Base-by-base conservation (phyloP, 2,113 vertebrate species). In the Cynocephalus volans region DNA sequence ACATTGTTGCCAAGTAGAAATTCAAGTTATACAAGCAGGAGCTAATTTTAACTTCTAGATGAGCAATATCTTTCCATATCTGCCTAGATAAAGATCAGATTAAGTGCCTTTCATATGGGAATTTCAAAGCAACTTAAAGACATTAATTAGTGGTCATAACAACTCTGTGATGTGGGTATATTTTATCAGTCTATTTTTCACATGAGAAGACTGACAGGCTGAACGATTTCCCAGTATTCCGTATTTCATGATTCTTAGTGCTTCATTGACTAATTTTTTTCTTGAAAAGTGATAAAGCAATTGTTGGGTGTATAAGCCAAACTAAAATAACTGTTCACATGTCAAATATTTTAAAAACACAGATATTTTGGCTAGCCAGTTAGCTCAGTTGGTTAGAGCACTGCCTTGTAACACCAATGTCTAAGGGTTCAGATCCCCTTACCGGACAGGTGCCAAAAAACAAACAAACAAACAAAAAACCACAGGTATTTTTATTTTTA, bases 41-140 rank as follows among this genome's bases (percentile, higher is more conserved):
- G 67, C 26, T 69, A 77, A 67, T 76, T 86, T 92, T 54, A 82
- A 48, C 79, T 96, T 88, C 41, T 89, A 65, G 11, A 41, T 79
- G 60, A 94, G 50, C 58, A 41, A 5, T 83, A 19, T 88, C 76
- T 84, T 95, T 52, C 56, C 86, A 48, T 28, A 10, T 23, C 85
- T 50, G 24, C 23, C 33, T 48, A 88, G 94, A 76, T 95, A 89
- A 80, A 91, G 48, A 93, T 87, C 60, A 94, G 54, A 79, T 90
- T 93, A 94, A 48, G 12, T 69, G 10, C 64, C n/a, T 92, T 97
- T 94, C 75, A 92, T 26, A 62, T 58, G 88, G 52, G 76, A 87
- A 88, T 96, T 96, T 96, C 87, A 77, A 91, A 97, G 82, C 75
- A 62, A 36, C 91, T 93, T 84, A 48, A 83, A 85, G 77, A 58